Evolutionary conservation across 2,888 invertebrate genomes (phyloP).

Genomic region (Drosophila mulleri): DNA sequence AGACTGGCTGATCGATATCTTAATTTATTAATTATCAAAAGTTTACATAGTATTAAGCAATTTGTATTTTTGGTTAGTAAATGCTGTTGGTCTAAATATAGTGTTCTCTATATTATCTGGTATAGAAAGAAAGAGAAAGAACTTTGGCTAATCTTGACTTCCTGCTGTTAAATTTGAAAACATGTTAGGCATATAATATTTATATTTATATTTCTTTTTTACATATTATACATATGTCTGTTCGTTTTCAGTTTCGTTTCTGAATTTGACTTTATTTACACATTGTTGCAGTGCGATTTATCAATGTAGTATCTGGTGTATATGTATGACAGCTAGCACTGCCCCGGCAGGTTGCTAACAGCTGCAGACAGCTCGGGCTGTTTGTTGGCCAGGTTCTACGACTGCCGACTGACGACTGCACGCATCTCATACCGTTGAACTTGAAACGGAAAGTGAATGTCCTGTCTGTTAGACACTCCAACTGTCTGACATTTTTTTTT

Average conservation of each 20-base stretch:
- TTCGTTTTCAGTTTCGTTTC: conserved; percentile 9
- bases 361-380: conserved; percentile 6
- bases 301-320: conserved; percentile 2
- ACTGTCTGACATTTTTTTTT: conserved; percentile 59
- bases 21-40: too few species aligned
- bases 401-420: conserved; percentile 27
- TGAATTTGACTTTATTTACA: conserved; percentile 16
- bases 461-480: conserved; percentile 75
- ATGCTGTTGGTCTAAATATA: too few species aligned
- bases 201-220: too few species aligned
- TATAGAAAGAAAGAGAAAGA: too few species aligned
- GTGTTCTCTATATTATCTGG: too few species aligned
- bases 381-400: conserved; percentile 1
- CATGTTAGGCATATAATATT: neutral
- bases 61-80: too few species aligned
- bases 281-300: conserved; percentile 22
- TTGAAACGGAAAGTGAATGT: conserved; percentile 80
- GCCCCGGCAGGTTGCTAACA: conserved; percentile 18
- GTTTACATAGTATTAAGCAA: too few species aligned
- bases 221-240: neutral
- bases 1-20: too few species aligned
- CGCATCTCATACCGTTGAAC: conserved; percentile 63
- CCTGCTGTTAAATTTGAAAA: neutral
- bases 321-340: conserved; percentile 8
- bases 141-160: too few species aligned